Base-by-base conservation (phyloP, 1,140 invertebrate species). In the Mizuhopecten yessoensis region DNA sequence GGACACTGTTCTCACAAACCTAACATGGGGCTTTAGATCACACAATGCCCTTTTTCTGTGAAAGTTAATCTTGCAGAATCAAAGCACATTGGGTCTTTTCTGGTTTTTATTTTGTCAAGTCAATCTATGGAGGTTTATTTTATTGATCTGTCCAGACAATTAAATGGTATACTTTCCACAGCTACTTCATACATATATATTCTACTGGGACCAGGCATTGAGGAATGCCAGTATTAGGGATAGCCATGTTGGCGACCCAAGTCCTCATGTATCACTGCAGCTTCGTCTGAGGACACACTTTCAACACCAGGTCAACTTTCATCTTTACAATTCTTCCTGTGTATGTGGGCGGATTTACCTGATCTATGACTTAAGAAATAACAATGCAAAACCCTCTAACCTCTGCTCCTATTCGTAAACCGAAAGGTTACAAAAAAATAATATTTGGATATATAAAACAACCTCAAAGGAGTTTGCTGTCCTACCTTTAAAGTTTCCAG, bases 31-130 rank as follows among this genome's bases (percentile, higher is more conserved):
- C 17, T 45, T 45, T 20, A 45, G 42, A 45, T 45, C 42, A 45
- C 42, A 45, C 42, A 45, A 1, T 45, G 42, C 5, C 11, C 57
- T n/a, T 57, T 75, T 17, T 29, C n/a, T n/a, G 23, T 1, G 57
- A 75, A 29, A 75, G 1, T 75, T 3, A 29, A 75, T 75, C 57
- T 75, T n/a, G 2, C n/a, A 75, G 57, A 75, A 75, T 75, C n/a
- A 75, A 75, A 75, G 17, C 57, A 29, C 57, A 29, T 75, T 75
- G n/a, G 57, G 57, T 75, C 23, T 75, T 75, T n/a, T 75, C 11
- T 29, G 17, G 42, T 29, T 49, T 75, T 75, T 75, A 75, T 75
- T 75, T 75, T 75, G n/a, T 75, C n/a, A 75, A 75, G 57, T 75
- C 23, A 75, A 75, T 75, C 57, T 75, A 17, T 23, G n/a, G 5